phyloP scores from a whole-genome alignment of 2,797 vertebrate genomes.

The Lacerta agilis region DNA sequence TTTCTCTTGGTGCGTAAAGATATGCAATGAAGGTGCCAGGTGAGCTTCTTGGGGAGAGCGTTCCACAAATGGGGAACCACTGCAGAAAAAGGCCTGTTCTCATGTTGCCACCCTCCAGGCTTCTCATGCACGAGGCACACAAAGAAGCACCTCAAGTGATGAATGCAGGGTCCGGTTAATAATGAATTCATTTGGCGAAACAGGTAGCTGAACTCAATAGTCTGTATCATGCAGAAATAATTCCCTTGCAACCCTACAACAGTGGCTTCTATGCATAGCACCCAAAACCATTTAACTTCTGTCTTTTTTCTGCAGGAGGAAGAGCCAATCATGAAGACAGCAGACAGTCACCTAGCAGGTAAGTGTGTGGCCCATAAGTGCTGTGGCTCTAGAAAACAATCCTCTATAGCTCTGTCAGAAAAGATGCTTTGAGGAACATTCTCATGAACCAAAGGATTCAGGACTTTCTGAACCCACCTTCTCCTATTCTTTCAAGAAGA shows the following conservation, averaged over 20 bases:
- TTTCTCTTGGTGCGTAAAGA: no score
- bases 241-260: no score
- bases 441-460: neutral
- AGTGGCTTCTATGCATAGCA: neutral
- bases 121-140: no score
- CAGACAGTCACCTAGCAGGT: neutral
- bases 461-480: neutral
- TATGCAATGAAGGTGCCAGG: no score
- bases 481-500: neutral
- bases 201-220: neutral
- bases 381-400: neutral
- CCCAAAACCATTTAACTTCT: neutral
- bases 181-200: neutral
- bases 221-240: neutral
- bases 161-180: no score
- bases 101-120: no score
- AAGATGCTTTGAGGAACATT: neutral
- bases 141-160: no score
- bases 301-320: constrained; percentile 25
- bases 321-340: neutral
- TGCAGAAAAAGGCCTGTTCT: no score
- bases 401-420: neutral
- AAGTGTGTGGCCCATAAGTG: neutral
- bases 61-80: no score
- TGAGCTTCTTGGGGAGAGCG: no score